Evolutionary conservation across 2,888 invertebrate species (phyloP), one percentile per base, ranked within the genome.

Genomic region (Nephrotoma guestfalica): DNA sequence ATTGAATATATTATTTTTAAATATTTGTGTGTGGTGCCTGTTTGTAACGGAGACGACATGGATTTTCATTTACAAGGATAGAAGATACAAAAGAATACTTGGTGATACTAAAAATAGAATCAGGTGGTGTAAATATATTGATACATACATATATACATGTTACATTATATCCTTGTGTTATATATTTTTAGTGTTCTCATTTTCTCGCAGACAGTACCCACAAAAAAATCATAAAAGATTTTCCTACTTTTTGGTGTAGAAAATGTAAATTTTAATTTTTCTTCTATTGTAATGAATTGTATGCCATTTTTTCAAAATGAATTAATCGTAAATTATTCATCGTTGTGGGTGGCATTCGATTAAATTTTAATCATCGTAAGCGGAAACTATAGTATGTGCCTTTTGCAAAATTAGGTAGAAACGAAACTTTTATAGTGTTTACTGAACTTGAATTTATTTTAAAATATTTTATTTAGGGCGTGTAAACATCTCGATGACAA

Each of bases 91-190:
- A 84, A 84, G 84, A 11, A 84, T 41, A 83, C 84, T 71, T 71
- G 71, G 84, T 41, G 84, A 15, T 84, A 41, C 84, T 84, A 84
- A 41, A 84, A 84, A 84, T 84, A 84, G 84, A 84, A 84, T 84
- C 84, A 84, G 84, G 84, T 84, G 84, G 84, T 84, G 84, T 41
- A 41, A 84, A 84, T 84, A 42, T 84, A 84, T 84, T 15, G 5
- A 84, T 84, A 41, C 15, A 83, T 83, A 40, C n/a, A 83, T 83
- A 40, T 83, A 83, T 40, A 41, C n/a, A 84, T 84, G 1, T 30
- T 30, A 30, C 30, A 30, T 30, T 30, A 42, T 84, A 84, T 84
- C 18, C 11, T 18, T 30, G 9, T 71, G n/a, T 47, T 57, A 4
- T 30, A 57, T 15, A 57, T 71, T 57, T 57, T 57, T 57, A 15